Percentiles rank a stretch among this genome's conserved stretches.
phyloP scores from a whole-genome alignment of 1,140 invertebrate species.

The Capitella teleta region DNA sequence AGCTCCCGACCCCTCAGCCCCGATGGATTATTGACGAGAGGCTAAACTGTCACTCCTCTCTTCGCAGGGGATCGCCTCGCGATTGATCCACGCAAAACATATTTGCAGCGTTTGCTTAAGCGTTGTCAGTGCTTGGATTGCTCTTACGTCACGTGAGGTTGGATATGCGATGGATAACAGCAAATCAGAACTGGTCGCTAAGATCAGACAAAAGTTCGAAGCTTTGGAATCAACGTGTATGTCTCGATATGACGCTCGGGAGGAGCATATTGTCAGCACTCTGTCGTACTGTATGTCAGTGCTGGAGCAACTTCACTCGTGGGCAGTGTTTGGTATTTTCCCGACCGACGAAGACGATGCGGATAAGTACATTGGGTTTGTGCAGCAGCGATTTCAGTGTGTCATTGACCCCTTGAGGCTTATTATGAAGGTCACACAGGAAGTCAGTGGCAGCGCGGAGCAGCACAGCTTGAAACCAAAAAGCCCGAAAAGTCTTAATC shows the following conservation, averaged over 20 bases:
- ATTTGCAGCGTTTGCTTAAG: too few species aligned
- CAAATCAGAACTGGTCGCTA: too few species aligned
- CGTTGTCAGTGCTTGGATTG: too few species aligned
- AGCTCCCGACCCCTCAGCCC: too few species aligned
- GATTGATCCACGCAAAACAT: too few species aligned
- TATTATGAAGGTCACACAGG: neutral
- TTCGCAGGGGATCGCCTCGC: too few species aligned
- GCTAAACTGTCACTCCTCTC: too few species aligned
- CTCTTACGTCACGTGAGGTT: too few species aligned
- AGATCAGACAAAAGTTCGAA: neutral
- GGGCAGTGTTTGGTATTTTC: slow-evolving; percentile 10
- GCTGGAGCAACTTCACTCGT: slow-evolving; percentile 4
- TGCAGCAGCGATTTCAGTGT: slow-evolving; percentile 1
- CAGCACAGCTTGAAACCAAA: neutral
- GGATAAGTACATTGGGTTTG: slow-evolving; percentile 8
- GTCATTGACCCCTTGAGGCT: neutral
- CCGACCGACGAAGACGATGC: slow-evolving; percentile 7
- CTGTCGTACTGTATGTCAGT: slow-evolving; percentile 7
- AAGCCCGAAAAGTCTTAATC: neutral
- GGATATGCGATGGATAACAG: too few species aligned
- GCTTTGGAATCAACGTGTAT: slow-evolving; percentile 7
- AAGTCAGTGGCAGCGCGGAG: neutral
- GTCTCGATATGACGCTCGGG: slow-evolving; percentile 3
- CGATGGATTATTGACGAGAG: too few species aligned
- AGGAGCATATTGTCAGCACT: slow-evolving; percentile 1